Evolutionary conservation across 2,113 vertebrate species (phyloP).

Genomic region (Craseonycteris thonglongyai): DNA sequence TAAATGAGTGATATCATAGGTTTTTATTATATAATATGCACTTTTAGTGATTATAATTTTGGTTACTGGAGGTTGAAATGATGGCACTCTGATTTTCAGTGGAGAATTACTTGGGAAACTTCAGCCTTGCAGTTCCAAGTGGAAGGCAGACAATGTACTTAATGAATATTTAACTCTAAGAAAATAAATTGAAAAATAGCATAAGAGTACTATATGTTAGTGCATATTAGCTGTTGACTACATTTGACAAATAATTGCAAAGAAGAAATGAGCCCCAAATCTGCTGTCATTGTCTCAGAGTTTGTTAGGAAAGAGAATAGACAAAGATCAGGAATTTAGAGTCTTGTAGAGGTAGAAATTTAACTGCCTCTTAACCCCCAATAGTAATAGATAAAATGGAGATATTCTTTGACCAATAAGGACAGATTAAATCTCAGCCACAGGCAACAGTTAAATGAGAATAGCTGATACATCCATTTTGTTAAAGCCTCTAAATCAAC

Average conservation of each 20-base stretch:
- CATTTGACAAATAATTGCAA: neutral
- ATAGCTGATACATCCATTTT: neutral
- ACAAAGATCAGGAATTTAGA: neutral
- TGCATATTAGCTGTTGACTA: neutral
- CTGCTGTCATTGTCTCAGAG: neutral
- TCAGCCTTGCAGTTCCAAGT: neutral
- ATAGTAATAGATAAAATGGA: neutral
- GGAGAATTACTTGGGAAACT: neutral
- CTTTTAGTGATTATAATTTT: neutral
- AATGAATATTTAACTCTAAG: neutral
- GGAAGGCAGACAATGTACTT: neutral
- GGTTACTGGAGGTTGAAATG: neutral
- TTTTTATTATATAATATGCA: neutral
- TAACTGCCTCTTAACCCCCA: neutral
- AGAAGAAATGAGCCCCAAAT: neutral
- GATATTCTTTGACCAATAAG: neutral
- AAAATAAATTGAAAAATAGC: neutral
- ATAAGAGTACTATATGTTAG: neutral
- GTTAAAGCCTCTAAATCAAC: neutral
- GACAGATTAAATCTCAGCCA: neutral
- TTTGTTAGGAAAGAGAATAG: neutral
- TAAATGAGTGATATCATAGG: neutral
- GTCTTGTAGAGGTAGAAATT: neutral
- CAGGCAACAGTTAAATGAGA: neutral
- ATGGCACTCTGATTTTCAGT: neutral